Evolutionary conservation across 23 tunicate genomes (phyloP), one percentile per base, ranked within the genome.

Genomic region (Oikopleura albicans): DNA sequence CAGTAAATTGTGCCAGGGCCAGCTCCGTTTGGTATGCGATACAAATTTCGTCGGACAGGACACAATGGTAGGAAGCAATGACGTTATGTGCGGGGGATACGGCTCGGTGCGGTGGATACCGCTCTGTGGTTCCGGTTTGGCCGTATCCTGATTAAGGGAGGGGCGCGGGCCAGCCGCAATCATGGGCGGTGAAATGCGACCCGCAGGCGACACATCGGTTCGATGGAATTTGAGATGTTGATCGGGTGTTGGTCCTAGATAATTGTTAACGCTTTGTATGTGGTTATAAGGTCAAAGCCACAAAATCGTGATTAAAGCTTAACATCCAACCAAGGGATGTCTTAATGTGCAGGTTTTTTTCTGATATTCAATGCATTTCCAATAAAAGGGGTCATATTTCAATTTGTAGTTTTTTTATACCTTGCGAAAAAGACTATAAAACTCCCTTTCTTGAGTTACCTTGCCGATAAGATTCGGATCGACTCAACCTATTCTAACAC

Each of bases 1-100:
- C 96, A 94, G 84, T 88, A 90, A 28, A 90, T 91, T 0, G 90
- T 95, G 40, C 92, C 40, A 28, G 66, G 79, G 29, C 87, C 89
- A 83, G 88, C 98, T 37, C n/a, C n/a, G n/a, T n/a, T n/a, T n/a
- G n/a, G n/a, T n/a, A 12, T 8, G 12, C 16, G 12, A 22, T 22
- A 12, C 63, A 49, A 49, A 49, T 8, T 49, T 12, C 63, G 16
- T 22, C 2, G 28, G 29, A 2, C 34, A 71, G 29, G 79, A 29
- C 79, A 71, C 79, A 71, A 71, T 71, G 33, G 79, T 16, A 4
- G 79, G 79, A 2, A 29, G 31, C 28, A 71, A 2, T 34, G 27
- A 12, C 4, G 2, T 4, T 2, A 31, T 27, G 79, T 31, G 37
- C 4, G 27, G 35, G 33, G 28, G 79, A 29, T 71, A 71, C 4